Conservation (phyloP, 2,888 invertebrate genomes). For the Agrotis segetum region DNA sequence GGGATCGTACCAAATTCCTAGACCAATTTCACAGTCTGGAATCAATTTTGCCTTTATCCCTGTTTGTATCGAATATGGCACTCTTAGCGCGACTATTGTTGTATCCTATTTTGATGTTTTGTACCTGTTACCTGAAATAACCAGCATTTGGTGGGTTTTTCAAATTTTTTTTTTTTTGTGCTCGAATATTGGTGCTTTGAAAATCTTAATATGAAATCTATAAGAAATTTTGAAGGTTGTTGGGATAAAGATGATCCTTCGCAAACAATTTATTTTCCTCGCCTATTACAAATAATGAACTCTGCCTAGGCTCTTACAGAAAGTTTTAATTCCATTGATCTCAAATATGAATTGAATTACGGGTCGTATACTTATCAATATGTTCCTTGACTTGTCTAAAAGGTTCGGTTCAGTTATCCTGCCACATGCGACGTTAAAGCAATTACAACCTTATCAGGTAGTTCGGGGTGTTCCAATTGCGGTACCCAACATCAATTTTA, state of each 20-base stretch:
- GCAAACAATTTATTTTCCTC: background rate
- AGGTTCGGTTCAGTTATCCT: constrained; percentile 32
- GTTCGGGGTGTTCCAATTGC: constrained; percentile 41
- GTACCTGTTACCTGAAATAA: constrained; percentile 13
- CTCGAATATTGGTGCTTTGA: background rate
- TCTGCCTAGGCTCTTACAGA: background rate
- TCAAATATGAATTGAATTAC: background rate
- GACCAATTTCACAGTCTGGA: constrained; percentile 29
- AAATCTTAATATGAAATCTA: background rate
- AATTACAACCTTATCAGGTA: constrained; percentile 60
- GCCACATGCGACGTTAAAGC: constrained; percentile 33
- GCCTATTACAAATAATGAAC: background rate
- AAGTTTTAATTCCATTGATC: background rate
- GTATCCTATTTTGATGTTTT: constrained; percentile 16
- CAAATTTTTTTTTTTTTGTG: background rate
- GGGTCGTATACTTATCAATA: background rate
- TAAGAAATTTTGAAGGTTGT: no score
- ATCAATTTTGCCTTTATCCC: constrained; percentile 39
- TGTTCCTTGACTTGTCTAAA: constrained; percentile 17
- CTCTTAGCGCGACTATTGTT: constrained; percentile 8
- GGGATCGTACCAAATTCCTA: constrained; percentile 43
- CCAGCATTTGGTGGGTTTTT: background rate
- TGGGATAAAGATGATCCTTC: no score
- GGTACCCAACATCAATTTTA: constrained; percentile 71
- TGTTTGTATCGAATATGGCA: constrained; percentile 26